Evolutionary conservation across 2,888 invertebrate species (phyloP), one percentile per base, ranked within the genome.

Genomic region (Meta bourneti): DNA sequence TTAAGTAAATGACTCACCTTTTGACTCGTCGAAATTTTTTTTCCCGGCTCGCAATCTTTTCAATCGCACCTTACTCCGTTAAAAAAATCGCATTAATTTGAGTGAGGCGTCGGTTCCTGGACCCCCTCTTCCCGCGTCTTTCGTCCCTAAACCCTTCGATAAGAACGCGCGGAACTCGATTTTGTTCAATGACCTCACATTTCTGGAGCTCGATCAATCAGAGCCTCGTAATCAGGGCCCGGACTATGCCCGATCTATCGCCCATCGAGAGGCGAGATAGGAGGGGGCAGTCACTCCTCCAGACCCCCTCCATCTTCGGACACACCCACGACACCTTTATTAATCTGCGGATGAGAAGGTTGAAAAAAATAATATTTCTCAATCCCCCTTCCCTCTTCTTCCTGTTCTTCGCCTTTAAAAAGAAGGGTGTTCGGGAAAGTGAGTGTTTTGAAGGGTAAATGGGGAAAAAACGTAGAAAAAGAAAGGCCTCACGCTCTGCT

Each of bases 271-370:
- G 83, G 89, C 84, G 74, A 79, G 77, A 89, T 79, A 70, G 16
- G 85, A 51, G 77, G 85, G 85, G 85, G 61, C 85, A 34, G 72
- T 78, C 69, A 8, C 49, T 51, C 74, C 49, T 51, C 74, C 79
- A 9, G 9, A 80, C 85, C 80, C 52, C 85, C 70, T 69, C n/a
- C 34, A 77, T 91, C 86, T 82, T 81, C 74, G 77, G 90, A 82
- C 92, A 92, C 92, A 85, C 92, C 92, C 92, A 87, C 92, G 89
- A 92, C 92, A 92, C 92, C 92, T 92, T 92, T 92, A 92, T 92
- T 92, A 92, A 92, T 92, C 92, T 85, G 48, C 34, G 61, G 69
- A 78, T 61, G 20, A 20, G 19, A 13, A 70, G 61, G 69, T 70
- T 61, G 72, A 20, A 74, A 34, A n/a, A 34, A 34, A 74, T 19